Conservation (phyloP, 2,797 vertebrate genomes). For the Coreius guichenoti region DNA sequence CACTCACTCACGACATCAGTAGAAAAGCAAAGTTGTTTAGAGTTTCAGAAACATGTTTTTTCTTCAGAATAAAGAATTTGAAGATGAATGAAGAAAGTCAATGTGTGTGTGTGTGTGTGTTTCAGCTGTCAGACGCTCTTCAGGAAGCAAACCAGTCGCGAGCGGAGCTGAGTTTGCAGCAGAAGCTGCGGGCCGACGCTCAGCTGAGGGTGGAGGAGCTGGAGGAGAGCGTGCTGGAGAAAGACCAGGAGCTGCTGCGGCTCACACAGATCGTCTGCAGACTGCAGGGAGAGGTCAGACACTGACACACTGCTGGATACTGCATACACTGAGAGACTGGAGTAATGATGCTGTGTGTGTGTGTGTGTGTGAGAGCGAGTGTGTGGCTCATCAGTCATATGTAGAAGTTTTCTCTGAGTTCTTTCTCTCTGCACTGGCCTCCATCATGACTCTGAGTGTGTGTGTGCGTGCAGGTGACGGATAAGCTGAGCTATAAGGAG, state of each 20-base stretch:
- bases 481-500: slow-evolving; percentile 78
- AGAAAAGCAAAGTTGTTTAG: not conserved
- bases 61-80: not conserved
- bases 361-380: too few species aligned
- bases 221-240: slow-evolving; percentile 79
- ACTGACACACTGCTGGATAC: too few species aligned
- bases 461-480: slow-evolving; percentile 71
- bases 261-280: slow-evolving; percentile 65
- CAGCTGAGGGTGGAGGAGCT: slow-evolving; percentile 75
- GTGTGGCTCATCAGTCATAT: too few species aligned
- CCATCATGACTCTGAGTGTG: not conserved
- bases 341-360: too few species aligned
- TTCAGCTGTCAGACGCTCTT: slow-evolving; percentile 74
- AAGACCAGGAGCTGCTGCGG: slow-evolving; percentile 74
- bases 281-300: slow-evolving; percentile 79
- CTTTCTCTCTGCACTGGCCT: not conserved
- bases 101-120: slow-evolving; percentile 40
- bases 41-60: not conserved
- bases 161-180: slow-evolving; percentile 74
- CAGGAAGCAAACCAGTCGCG: slow-evolving; percentile 63
- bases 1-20: not conserved
- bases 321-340: too few species aligned
- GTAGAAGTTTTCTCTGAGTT: not conserved
- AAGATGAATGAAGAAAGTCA: not conserved
- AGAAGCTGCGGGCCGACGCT: slow-evolving; percentile 75